These are phyloP conservation scores for Orthosia gracilis DNA, from an alignment of 2,888 invertebrate species.

Conservation along the genomic window DNA sequence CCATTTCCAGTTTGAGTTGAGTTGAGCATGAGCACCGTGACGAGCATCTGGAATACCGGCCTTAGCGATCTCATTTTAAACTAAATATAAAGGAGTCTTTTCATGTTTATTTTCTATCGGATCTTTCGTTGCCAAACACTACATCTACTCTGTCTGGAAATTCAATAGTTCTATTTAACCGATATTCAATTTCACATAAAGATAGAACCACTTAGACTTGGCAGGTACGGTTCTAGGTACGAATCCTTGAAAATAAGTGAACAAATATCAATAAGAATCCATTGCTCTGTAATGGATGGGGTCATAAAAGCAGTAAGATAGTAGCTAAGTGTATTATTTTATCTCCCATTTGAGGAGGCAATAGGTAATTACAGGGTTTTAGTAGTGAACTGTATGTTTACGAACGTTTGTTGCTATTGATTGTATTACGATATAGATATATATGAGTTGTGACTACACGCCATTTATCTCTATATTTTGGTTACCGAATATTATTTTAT, in stretches of 20 bases:
- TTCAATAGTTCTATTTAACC: constrained; percentile 29
- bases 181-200: constrained; percentile 17
- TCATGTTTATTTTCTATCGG: too few species aligned
- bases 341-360: constrained; percentile 32
- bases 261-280: constrained; percentile 25
- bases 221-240: constrained; percentile 7
- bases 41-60: too few species aligned
- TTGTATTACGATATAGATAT: background rate
- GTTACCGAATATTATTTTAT: too few species aligned
- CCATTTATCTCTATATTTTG: too few species aligned
- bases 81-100: background rate
- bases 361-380: constrained; percentile 35
- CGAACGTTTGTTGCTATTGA: background rate
- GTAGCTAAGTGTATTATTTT: constrained; percentile 44
- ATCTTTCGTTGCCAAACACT: constrained; percentile 2
- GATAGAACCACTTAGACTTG: constrained; percentile 39
- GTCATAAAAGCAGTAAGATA: constrained; percentile 49
- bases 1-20: too few species aligned
- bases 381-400: background rate
- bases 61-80: background rate
- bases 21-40: too few species aligned
- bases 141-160: background rate
- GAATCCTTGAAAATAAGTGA: constrained; percentile 39
- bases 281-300: constrained; percentile 43
- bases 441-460: too few species aligned